Evolutionary conservation across 2,888 invertebrate genomes (phyloP).

Genomic region (Philopedon plagiatum): DNA sequence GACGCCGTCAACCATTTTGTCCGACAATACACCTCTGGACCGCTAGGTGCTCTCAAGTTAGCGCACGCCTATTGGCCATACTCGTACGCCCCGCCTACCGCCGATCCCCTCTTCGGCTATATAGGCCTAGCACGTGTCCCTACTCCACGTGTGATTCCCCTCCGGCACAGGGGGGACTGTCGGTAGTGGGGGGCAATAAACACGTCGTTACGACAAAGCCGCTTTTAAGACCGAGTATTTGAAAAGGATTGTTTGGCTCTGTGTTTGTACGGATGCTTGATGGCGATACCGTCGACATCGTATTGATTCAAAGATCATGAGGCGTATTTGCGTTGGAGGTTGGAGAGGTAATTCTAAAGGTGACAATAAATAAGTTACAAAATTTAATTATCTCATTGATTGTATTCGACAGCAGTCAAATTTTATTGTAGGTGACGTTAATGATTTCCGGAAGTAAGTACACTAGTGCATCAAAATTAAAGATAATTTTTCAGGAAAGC

Average conservation of each 20-base stretch:
- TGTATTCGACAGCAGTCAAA: no score
- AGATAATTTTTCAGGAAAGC: no score
- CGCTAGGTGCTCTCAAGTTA: slow-evolving; percentile 64
- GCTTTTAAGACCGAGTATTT: slow-evolving; percentile 62
- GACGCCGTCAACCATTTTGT: slow-evolving; percentile 74
- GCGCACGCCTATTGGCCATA: slow-evolving; percentile 72
- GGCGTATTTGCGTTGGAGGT: neutral
- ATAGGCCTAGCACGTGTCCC: slow-evolving; percentile 37
- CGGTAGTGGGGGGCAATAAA: slow-evolving; percentile 66
- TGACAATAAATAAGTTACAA: neutral
- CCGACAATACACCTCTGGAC: slow-evolving; percentile 69
- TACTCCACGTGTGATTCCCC: slow-evolving; percentile 56
- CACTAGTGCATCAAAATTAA: no score
- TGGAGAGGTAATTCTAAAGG: neutral
- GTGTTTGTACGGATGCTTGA: slow-evolving; percentile 34
- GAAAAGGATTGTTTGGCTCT: slow-evolving; percentile 38
- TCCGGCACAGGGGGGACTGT: slow-evolving; percentile 52
- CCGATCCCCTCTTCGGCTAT: slow-evolving; percentile 52
- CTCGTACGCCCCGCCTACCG: slow-evolving; percentile 56
- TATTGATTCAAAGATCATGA: slow-evolving; percentile 8
- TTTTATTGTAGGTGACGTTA: no score
- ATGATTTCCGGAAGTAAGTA: no score
- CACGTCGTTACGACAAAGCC: slow-evolving; percentile 70
- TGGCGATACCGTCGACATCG: slow-evolving; percentile 3
- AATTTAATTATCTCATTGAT: no score